These are phyloP conservation scores for Smutsia temminckii DNA, from an alignment of 2,797 vertebrate genomes.

Conservation along the genomic window DNA sequence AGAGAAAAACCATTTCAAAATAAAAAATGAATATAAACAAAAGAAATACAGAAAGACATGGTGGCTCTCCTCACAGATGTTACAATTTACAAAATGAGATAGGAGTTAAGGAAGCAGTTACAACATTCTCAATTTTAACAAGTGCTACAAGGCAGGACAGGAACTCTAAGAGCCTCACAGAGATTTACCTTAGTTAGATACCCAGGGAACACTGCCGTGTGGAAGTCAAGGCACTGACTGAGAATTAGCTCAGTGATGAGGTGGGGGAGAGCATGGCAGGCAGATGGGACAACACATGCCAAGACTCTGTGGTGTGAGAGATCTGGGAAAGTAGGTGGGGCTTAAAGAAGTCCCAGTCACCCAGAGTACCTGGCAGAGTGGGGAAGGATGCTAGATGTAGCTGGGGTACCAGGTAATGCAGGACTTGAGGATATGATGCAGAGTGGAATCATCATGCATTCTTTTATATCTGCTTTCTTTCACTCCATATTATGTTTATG, in stretches of 20 bases:
- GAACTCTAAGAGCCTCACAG: background rate
- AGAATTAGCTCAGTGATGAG: background rate
- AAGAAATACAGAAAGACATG: background rate
- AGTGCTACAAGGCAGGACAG: background rate
- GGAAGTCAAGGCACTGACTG: background rate
- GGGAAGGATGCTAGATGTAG: background rate
- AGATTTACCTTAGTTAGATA: background rate
- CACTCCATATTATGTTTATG: background rate
- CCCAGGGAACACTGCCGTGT: background rate
- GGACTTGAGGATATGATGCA: background rate
- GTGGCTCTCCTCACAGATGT: background rate
- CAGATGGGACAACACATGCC: no score
- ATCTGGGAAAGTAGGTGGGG: background rate
- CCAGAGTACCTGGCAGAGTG: background rate
- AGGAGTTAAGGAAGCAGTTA: background rate
- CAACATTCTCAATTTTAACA: background rate
- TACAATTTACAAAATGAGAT: background rate
- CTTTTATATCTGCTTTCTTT: background rate
- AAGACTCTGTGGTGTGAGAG: background rate
- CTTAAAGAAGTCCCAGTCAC: background rate
- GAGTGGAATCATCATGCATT: background rate
- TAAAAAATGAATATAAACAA: background rate
- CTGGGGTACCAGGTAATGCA: background rate
- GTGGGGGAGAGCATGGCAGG: rapidly evolving
- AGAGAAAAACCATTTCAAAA: background rate